phyloP scores from a whole-genome alignment of 2,113 vertebrate species.

The Erinaceus europaeus region DNA sequence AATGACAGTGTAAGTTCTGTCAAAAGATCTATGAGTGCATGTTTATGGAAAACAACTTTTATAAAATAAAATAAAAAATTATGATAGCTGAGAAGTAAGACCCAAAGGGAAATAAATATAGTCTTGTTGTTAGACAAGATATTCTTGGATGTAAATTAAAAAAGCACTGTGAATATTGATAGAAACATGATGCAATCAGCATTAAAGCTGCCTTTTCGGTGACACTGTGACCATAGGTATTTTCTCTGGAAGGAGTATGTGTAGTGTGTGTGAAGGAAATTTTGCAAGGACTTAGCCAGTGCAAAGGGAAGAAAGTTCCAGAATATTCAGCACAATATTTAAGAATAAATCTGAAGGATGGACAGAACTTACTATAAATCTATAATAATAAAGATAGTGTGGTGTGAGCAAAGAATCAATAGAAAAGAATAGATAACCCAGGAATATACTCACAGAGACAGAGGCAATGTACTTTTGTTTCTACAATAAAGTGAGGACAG shows the following conservation, averaged over 20 bases:
- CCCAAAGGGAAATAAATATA: not conserved
- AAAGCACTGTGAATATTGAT: not conserved
- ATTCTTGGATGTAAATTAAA: not conserved
- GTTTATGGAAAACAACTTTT: too few species aligned
- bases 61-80: not conserved
- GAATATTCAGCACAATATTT: not conserved
- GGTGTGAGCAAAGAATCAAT: too few species aligned
- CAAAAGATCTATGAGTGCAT: too few species aligned
- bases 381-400: too few species aligned
- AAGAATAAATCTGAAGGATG: not conserved
- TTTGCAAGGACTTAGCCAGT: not conserved
- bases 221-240: not conserved
- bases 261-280: not conserved
- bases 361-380: too few species aligned
- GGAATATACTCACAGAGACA: not conserved
- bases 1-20: too few species aligned
- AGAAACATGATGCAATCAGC: not conserved
- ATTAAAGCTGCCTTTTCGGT: too few species aligned
- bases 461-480: too few species aligned
- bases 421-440: not conserved
- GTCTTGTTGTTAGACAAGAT: not conserved
- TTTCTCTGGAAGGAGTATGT: not conserved
- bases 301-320: not conserved
- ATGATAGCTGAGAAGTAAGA: not conserved
- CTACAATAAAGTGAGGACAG: not conserved